Evolutionary conservation across 2,797 vertebrate species (phyloP), one percentile per base, ranked within the genome.

Genomic region (Glossophaga mutica): DNA sequence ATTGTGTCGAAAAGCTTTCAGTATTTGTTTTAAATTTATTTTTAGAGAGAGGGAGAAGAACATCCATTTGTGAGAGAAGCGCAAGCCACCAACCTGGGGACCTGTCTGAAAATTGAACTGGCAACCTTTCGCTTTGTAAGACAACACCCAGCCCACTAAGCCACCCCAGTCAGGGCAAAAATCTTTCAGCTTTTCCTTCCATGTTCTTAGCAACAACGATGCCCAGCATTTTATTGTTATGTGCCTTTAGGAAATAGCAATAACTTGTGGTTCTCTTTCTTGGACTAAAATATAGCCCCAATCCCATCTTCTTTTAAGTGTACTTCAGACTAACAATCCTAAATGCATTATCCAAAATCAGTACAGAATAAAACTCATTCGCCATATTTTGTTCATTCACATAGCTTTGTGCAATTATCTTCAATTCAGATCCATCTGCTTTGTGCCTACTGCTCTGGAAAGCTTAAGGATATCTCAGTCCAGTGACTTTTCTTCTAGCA

Each of bases 251-350:
- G 22, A 67, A 89, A 89, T 16, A 88, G 12, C 22, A 65, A 59
- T 71, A 86, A 79, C 34, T 86, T 37, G 0, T 19, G 22, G 59
- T 81, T 76, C 9, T 94, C 24, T 83, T 59, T 96, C 83, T 70
- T 93, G 37, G 77, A 91, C 70, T 91, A 87, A 92, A 96, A 57
- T 18, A 44, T 71, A 59, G 34, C 77, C 91, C 34, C 55, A 71
- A 93, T 77, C 79, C 92, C 79, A 32, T 87, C 46, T 94, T 82
- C 71, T 86, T 96, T 77, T 55, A 90, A 39, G n/a, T 71, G 39
- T 85, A 39, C 67, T 92, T 94, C 84, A 89, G 39, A 77, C 59
- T 78, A 87, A 86, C n/a, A 57, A 44, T 57, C 15, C 76, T 89
- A 79, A 94, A 76, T 46, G 77, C 39, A 78, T 90, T 87, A 73